Percentiles rank a stretch among this genome's conserved stretches.
phyloP scores from a whole-genome alignment of 2,797 vertebrate genomes.

The Borostomias antarcticus region DNA sequence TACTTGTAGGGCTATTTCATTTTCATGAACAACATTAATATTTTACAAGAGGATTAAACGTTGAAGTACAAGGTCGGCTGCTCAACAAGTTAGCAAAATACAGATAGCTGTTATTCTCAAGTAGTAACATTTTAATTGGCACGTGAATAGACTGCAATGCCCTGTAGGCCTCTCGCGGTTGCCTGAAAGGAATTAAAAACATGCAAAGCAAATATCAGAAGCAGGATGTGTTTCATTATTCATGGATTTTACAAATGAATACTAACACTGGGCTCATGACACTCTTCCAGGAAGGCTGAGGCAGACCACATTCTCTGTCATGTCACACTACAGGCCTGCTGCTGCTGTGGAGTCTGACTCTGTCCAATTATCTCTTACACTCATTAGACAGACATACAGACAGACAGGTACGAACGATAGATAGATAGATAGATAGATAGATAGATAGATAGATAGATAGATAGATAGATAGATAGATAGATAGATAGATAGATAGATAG shows the following conservation, averaged over 20 bases:
- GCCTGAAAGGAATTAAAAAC: constrained; percentile 25
- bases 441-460: no score
- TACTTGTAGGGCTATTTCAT: no score
- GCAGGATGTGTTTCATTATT: constrained; percentile 46
- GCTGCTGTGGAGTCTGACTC: not conserved
- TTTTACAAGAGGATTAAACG: not conserved
- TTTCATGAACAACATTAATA: not conserved
- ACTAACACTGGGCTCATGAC: constrained; percentile 19
- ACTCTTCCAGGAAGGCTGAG: constrained; percentile 10
- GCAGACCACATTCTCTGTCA: not conserved
- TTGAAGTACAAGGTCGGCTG: not conserved
- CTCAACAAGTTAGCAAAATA: not conserved
- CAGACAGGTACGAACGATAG: no score
- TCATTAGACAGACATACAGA: no score
- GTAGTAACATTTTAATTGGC: not conserved
- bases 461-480: no score
- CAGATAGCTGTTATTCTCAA: not conserved
- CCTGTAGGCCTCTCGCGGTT: not conserved
- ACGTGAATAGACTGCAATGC: not conserved
- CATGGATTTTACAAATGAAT: constrained; percentile 16
- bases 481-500: no score
- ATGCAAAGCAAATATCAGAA: constrained; percentile 14
- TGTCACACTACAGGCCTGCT: not conserved
- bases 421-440: no score
- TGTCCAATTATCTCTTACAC: not conserved